Evolutionary conservation across 30 jellyfish, hydroid and myxozoan genomes (phyloP).

Genomic region (Chironex yamaguchii): DNA sequence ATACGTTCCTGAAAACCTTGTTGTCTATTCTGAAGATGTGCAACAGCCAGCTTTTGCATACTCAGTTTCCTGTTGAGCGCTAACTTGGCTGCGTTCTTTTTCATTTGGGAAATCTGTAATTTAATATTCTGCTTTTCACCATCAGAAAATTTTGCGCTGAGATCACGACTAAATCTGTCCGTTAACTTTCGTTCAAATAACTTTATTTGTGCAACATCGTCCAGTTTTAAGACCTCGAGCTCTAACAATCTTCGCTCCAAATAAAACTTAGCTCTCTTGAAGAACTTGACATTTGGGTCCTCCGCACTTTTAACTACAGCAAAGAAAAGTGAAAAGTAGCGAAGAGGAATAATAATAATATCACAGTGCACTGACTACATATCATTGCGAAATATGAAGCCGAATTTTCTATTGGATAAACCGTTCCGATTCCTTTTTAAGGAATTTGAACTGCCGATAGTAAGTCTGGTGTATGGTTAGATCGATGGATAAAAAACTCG

Average conservation of each 20-base stretch:
- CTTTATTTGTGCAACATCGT: background rate
- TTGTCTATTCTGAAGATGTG: background rate
- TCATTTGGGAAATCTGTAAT: background rate
- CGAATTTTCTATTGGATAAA: no score
- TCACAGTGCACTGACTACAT: no score
- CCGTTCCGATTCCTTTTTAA: no score
- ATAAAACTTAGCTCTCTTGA: background rate
- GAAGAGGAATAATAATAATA: no score
- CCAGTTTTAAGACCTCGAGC: background rate
- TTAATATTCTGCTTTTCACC: background rate
- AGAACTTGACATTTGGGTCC: background rate
- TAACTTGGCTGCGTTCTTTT: background rate
- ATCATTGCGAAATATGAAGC: no score
- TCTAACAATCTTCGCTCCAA: background rate
- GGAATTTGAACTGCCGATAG: no score
- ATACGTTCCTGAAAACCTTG: no score
- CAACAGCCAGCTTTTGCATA: background rate
- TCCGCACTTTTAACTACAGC: background rate
- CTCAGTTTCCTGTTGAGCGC: background rate
- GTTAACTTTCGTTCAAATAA: background rate
- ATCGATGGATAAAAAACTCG: no score
- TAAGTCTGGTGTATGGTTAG: no score
- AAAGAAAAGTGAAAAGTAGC: background rate
- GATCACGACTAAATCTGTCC: background rate
- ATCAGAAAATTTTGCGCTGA: background rate